Base-by-base conservation (phyloP, 2,888 invertebrate species). In the Rhagophthalmus giganteus region DNA sequence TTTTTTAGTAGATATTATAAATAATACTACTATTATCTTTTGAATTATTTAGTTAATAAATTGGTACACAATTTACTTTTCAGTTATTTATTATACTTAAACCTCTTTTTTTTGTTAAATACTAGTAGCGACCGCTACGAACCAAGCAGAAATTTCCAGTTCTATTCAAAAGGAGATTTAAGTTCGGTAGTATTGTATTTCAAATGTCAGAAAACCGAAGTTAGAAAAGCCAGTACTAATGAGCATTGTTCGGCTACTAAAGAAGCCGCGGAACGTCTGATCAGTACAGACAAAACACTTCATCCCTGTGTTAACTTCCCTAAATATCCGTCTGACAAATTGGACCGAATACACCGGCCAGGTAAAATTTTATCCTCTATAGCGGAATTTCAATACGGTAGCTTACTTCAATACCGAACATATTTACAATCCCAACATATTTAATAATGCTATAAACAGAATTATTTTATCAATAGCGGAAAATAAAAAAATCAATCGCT, bases 201-300 rank as follows among this genome's bases (percentile, higher is more conserved):
- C 10, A 25, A 33, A 37, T 62, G 60, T 61, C 67, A 68, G 68
- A 67, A 67, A 67, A 65, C 62, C 55, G 61, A 66, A 53, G 52
- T 46, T 35, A 37, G 45, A 52, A 64, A 69, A 68, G 69, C 66
- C 68, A 68, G 60, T 65, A 63, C 67, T 68, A 69, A 69, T 69
- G 67, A 67, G 62, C 56, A 66, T 65, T 65, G 67, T 68, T 55
- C 58, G 57, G 58, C 50, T 57, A 49, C 41, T 58, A 63, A 63
- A 62, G 62, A 62, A 63, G 59, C 41, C 41, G 55, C 60, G 58
- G 59, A 46, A 47, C 52, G 46, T 61, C 31, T 59, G 57, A 59
- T 56, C 41, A 47, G 33, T 30, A 35, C 53, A 40, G 28, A 67
- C 66, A 65, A 67, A 69, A 64, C 63, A 62, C 59, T 59, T 62